Evolutionary conservation across 2,113 vertebrate species (phyloP).

Genomic region (Pterocles orientalis): DNA sequence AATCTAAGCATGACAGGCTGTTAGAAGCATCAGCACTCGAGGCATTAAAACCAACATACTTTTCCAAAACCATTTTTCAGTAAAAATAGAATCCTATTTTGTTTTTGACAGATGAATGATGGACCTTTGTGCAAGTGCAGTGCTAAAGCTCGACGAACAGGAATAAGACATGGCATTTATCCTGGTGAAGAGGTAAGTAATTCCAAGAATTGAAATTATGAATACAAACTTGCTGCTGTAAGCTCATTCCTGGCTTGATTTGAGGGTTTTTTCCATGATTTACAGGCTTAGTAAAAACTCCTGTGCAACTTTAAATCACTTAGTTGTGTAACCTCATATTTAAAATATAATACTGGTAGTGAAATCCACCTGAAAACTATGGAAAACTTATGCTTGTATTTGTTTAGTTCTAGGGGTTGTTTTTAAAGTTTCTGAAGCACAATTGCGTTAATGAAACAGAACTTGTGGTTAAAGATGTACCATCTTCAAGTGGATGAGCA

Average conservation of each 20-base stretch:
- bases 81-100: slow-evolving; percentile 55
- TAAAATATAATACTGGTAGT: not conserved
- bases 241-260: not conserved
- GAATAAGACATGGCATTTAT: slow-evolving; percentile 98
- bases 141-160: slow-evolving; percentile 93
- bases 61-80: slow-evolving; percentile 22
- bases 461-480: not conserved
- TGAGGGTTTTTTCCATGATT: not conserved
- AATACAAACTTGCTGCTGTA: not conserved
- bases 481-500: not conserved
- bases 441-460: not conserved
- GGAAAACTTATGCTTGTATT: not conserved
- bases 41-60: slow-evolving; percentile 52
- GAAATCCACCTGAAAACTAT: not conserved
- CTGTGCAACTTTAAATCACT: not conserved
- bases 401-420: not conserved
- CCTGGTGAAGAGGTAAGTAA: slow-evolving; percentile 92
- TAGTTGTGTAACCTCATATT: not conserved
- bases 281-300: not conserved
- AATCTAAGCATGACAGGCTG: slow-evolving; percentile 60
- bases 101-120: slow-evolving; percentile 93
- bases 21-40: slow-evolving; percentile 36
- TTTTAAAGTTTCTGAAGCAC: not conserved
- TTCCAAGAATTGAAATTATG: not conserved
- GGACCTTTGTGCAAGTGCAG: slow-evolving; percentile 98